Evolutionary conservation across 2,797 vertebrate genomes (phyloP), one percentile per base, ranked within the genome.

Genomic region (Zalophus californianus): DNA sequence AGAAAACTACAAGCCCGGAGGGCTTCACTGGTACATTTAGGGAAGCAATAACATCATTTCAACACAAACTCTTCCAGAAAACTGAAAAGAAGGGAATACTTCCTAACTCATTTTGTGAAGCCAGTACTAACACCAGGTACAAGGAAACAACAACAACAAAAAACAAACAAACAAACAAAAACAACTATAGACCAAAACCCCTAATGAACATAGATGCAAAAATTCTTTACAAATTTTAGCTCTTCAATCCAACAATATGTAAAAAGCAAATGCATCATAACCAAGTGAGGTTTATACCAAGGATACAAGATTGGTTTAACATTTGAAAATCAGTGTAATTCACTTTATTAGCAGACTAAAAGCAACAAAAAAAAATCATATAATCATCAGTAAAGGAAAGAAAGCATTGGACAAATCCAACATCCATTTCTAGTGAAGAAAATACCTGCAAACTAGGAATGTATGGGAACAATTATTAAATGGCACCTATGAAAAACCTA

Each of bases 311-410:
- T 41, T 35, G 3, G 8, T 62, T 91, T 90, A 84, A 80, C 29
- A 90, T 93, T 70, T 89, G 56, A 87, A 96, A 95, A 83, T 87
- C 72, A 85, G 44, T 62, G 9, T 60, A 96, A 86, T 66, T 92
- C 2, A 80, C 18, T 27, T 73, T 64, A 78, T 72, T 92, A 88
- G 6, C 38, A 80, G 50, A 78, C 14, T 82, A 82, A 80, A 91
- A 86, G 79, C 50, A 10, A 75, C 35, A 15, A 7, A 73, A 73
- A 89, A 44, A 82, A 60, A 86, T 54, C 27, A 68, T 75, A 13
- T 16, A 68, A 75, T 92, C 14, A 92, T 87, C 12, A 92, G 35
- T 35, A 77, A 38, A 92, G 4, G 79, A 7, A 85, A 14, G 15
- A 62, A 94, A 75, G 12, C 35, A 90, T 11, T 80, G 10, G 13